These are phyloP conservation scores for Solen grandis DNA, from an alignment of 1,140 invertebrate genomes.

Conservation along the genomic window DNA sequence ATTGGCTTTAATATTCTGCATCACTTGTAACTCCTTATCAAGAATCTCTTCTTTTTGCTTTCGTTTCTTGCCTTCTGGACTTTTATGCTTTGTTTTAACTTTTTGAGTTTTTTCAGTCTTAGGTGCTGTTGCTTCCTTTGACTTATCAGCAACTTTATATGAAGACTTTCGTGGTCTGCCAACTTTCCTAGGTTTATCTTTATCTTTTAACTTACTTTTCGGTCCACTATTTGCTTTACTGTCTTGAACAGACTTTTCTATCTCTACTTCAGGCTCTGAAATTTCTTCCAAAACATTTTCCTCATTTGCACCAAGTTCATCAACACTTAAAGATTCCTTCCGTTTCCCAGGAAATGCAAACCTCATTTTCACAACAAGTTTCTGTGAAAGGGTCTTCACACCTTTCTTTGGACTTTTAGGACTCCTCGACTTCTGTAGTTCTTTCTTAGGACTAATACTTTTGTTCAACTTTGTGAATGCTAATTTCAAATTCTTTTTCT, in stretches of 20 bases:
- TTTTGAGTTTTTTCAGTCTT: constrained; percentile 18
- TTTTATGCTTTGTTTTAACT: constrained; percentile 22
- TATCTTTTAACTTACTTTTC: constrained; percentile 16
- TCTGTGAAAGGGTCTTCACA: constrained; percentile 47
- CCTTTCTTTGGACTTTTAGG: constrained; percentile 52
- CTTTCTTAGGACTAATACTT: background rate
- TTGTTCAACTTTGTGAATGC: constrained; percentile 2
- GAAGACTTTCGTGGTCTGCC: too few relatives aligned
- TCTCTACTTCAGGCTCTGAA: background rate
- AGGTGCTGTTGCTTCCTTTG: background rate
- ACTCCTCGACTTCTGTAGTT: constrained; percentile 8
- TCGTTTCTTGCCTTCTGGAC: constrained; percentile 10
- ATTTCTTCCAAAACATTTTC: constrained; percentile 39
- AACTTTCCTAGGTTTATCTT: constrained; percentile 13
- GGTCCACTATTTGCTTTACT: background rate
- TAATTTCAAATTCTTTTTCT: background rate
- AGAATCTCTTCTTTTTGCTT: constrained; percentile 17
- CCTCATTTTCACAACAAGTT: constrained; percentile 55
- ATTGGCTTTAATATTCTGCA: constrained; percentile 32
- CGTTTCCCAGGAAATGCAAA: constrained; percentile 32
- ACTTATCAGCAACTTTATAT: background rate
- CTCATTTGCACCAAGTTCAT: too few relatives aligned
- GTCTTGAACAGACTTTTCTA: background rate
- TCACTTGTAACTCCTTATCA: constrained; percentile 32
- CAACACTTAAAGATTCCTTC: too few relatives aligned